Conservation (phyloP, 2,113 vertebrate genomes). For the Speoplatyrhinus poulsoni region DNA sequence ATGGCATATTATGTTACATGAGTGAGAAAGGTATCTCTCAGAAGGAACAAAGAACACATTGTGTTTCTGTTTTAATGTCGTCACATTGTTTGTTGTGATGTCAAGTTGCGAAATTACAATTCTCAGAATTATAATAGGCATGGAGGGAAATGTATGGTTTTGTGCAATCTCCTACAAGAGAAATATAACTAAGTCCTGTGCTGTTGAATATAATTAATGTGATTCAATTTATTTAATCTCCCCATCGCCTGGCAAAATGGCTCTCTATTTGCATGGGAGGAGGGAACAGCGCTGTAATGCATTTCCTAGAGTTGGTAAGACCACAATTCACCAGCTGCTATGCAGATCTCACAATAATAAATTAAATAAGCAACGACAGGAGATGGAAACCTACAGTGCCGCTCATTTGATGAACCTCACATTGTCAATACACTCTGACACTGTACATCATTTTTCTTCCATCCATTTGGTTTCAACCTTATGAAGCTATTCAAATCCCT, state of each 20-base stretch:
- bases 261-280: constrained; percentile 19
- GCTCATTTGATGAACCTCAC: too few species aligned
- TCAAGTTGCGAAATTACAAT: constrained; percentile 51
- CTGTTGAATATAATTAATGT: constrained; percentile 45
- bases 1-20: constrained; percentile 55
- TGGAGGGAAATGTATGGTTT: constrained; percentile 47
- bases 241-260: constrained; percentile 28
- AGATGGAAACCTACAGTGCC: too few species aligned
- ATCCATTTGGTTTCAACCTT: too few species aligned
- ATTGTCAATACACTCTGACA: too few species aligned
- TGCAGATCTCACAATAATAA: neutral
- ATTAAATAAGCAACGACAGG: constrained; percentile 1
- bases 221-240: constrained; percentile 54
- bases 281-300: neutral
- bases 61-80: constrained; percentile 40
- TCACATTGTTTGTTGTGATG: constrained; percentile 46
- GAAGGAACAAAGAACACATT: constrained; percentile 23
- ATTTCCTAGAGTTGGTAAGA: constrained; percentile 25
- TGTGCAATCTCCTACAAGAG: constrained; percentile 35
- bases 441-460: too few species aligned
- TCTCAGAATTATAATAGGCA: constrained; percentile 47
- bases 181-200: constrained; percentile 33
- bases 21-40: constrained; percentile 29
- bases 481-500: too few species aligned
- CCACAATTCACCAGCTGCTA: constrained; percentile 1